Conservation (phyloP, 1,140 invertebrate species). For the Microvelia longipes region DNA sequence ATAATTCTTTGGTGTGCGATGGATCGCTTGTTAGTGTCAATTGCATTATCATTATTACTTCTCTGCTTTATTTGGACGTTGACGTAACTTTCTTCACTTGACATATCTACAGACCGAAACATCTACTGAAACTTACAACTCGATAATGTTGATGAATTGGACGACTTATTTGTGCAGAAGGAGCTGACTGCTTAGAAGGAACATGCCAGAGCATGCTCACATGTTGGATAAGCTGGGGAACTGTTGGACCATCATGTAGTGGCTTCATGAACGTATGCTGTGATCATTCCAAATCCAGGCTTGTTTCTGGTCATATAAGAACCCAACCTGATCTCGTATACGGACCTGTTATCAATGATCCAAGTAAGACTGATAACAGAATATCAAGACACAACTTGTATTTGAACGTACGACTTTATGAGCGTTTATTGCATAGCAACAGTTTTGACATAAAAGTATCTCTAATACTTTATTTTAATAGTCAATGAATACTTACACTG, state of each 20-base stretch:
- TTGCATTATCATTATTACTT: no score
- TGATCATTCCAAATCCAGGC: constrained; percentile 49
- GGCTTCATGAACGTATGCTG: constrained; percentile 76
- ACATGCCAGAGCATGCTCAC: constrained; percentile 83
- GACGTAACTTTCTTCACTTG: no score
- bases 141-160: no score
- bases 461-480: neutral
- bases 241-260: constrained; percentile 68
- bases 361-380: constrained; percentile 49
- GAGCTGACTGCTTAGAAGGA: constrained; percentile 40
- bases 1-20: no score
- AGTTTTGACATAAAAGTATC: neutral
- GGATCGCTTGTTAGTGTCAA: no score
- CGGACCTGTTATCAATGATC: constrained; percentile 55
- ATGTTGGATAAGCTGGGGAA: constrained; percentile 78
- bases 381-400: constrained; percentile 2
- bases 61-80: no score
- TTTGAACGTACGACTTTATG: neutral
- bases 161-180: neutral
- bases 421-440: neutral
- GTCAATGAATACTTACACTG: no score
- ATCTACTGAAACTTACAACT: no score
- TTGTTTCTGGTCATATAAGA: constrained; percentile 35
- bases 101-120: no score
- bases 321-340: constrained; percentile 30